Conservation (phyloP, 2,113 vertebrate species). For the Syngnathus typhle region DNA sequence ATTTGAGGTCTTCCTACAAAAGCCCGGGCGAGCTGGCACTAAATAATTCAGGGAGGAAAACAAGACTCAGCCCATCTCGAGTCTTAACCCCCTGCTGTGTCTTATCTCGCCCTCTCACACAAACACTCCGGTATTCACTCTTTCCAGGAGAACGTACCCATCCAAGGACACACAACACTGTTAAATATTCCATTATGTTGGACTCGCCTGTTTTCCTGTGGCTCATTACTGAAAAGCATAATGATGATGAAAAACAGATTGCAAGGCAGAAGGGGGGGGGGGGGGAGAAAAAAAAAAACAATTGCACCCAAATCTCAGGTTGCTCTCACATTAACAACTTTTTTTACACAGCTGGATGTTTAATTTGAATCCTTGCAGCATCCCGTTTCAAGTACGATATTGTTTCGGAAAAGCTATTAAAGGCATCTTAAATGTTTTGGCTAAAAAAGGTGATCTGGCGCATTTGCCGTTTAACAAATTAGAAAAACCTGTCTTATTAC, state of each 20-base stretch:
- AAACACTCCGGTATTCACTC: constrained; percentile 17
- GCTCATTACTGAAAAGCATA: constrained; percentile 60
- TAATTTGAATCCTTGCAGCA: background rate
- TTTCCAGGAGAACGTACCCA: constrained; percentile 31
- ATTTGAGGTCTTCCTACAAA: constrained; percentile 17
- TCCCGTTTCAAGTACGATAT: background rate
- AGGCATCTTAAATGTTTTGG: background rate
- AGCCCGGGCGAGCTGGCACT: constrained; percentile 39
- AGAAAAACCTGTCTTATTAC: background rate
- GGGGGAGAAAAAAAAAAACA: constrained; percentile 19
- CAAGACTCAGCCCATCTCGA: constrained; percentile 48
- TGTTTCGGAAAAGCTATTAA: too few species aligned
- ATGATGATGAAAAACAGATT: constrained; percentile 52
- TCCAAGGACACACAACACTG: constrained; percentile 50
- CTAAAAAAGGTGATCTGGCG: background rate
- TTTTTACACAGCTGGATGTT: background rate
- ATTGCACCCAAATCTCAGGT: background rate
- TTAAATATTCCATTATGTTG: constrained; percentile 57
- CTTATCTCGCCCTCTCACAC: constrained; percentile 17
- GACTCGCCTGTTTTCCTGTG: constrained; percentile 43
- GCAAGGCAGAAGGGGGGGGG: constrained; percentile 38
- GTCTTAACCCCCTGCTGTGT: constrained; percentile 52
- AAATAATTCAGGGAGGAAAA: constrained; percentile 66
- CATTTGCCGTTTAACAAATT: background rate
- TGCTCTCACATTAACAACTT: background rate